Base-by-base conservation (phyloP, 2,113 vertebrate genomes). In the Erythrocercus mccallii region DNA sequence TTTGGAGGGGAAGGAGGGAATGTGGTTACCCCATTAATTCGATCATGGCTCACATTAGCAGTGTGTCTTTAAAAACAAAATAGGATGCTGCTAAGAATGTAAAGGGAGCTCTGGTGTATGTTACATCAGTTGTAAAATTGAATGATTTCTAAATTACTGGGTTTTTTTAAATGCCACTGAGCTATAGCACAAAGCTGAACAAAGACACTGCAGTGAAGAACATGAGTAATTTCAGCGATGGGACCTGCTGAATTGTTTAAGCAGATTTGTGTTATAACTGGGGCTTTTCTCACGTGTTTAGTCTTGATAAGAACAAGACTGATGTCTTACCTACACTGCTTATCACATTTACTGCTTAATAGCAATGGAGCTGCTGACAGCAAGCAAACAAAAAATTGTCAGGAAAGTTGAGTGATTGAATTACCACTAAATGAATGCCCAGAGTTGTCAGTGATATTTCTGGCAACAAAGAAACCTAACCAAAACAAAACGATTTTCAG, bases 231-330 rank as follows among this genome's bases (percentile, higher is more conserved):
- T 86, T 56, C 47, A 84, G 68, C 0, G 0, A 31, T 50, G 44
- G 65, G 31, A 71, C 47, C 68, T 73, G n/a, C 69, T 84, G 92
- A 94, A 91, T 86, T 78, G 62, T 73, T 93, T 92, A 81, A 74
- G 82, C 62, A 58, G 47, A 78, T 90, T 40, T 83, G 47, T 78
- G 60, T 44, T 64, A 47, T 90, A 88, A 62, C 42, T 61, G 71
- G 11, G 54, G 27, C 17, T 92, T 94, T 96, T 91, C 18, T 89
- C 40, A 9, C 40, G 48, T 27, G 17, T 94, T 91, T 79, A 62
- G 78, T 60, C 74, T 53, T 50, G 42, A 66, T 80, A 74, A 77
- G 68, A 73, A 31, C 33, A 86, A 85, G 88, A 86, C 42, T 37
- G 82, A 93, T 88, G 76, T 78, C 64, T 79, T 83, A 27, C 38